Base-by-base conservation (phyloP, 2,113 vertebrate species). In the Lipophrys pholis region DNA sequence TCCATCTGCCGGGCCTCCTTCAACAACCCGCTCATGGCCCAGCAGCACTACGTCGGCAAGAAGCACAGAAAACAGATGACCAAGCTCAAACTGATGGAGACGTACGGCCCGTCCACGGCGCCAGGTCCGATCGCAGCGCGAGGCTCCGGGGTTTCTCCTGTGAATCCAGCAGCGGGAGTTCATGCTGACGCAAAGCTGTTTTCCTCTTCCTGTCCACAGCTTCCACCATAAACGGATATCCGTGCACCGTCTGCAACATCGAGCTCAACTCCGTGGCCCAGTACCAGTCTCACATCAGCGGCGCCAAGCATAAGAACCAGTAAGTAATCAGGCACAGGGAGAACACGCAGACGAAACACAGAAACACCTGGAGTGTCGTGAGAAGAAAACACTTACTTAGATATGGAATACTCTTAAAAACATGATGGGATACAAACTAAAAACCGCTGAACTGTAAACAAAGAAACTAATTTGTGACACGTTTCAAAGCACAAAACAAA, bases 241-340 rank as follows among this genome's bases (percentile, higher is more conserved):
- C 95, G 6, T 99, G 98, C 90, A 95, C 92, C 69, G 90, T 96
- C 10, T 99, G 98, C 90, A 96, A 95, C 84, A 95, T 99, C 68
- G 95, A 98, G 46, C 95, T 99, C 58, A 99, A 99, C 93, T 99
- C 98, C 36, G 97, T 98, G 94, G 96, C 97, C 67, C 98, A 99
- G 90, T 99, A 98, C 92, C 96, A 98, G 85, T 97, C 97, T 85
- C 98, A 99, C 68, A 94, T 99, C 94, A 98, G 95, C 17, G 98
- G 98, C 57, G 95, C 97, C 92, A 98, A 98, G 93, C 98, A 99
- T 88, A 98, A 97, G 95, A 97, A 96, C 88, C 96, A 98, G 98
- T 99, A 93, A 93, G 81, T 66, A 17, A 38, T 15, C 2, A 5
- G 12, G n/a, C 11, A 4, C 2, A 30, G 21, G 21, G 4, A 2